Percentiles rank a stretch among this genome's conserved stretches.
phyloP scores from a whole-genome alignment of 2,113 vertebrate genomes.

The Passer domesticus region DNA sequence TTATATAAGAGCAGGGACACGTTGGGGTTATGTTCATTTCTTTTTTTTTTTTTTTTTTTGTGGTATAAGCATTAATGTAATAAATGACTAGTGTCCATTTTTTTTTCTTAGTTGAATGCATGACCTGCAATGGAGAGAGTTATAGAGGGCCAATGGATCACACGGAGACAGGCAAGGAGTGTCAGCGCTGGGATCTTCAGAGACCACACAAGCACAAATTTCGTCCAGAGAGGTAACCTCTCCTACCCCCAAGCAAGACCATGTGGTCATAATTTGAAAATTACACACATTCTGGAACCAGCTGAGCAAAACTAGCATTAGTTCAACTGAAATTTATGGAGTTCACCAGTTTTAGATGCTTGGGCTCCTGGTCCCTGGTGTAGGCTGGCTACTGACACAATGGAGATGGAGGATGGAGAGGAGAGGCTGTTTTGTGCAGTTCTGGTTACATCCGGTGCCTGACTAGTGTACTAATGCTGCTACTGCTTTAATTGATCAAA shows the following conservation, averaged over 20 bases:
- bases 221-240: conserved; percentile 87
- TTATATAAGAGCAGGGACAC: neutral
- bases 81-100: neutral
- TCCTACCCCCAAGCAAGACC: neutral
- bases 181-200: conserved; percentile 95
- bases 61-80: neutral
- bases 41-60: neutral
- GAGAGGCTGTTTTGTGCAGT: neutral
- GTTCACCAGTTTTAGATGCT: neutral
- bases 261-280: neutral
- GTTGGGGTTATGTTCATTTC: fast-evolving
- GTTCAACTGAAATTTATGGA: neutral
- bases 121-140: conserved; percentile 93
- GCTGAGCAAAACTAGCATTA: neutral
- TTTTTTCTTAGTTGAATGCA: conserved; percentile 86
- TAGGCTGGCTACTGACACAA: neutral
- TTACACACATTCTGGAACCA: neutral
- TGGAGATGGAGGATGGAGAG: neutral
- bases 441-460: neutral
- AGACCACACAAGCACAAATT: conserved; percentile 92
- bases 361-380: neutral
- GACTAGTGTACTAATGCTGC: neutral
- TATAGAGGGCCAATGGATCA: conserved; percentile 98
- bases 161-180: conserved; percentile 91
- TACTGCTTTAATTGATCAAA: neutral